A percentile compares a stretch with the other conserved stretches of the same genome.
These are phyloP conservation scores for Dioctria linearis DNA, from an alignment of 2,888 invertebrate genomes.

Conservation along the genomic window DNA sequence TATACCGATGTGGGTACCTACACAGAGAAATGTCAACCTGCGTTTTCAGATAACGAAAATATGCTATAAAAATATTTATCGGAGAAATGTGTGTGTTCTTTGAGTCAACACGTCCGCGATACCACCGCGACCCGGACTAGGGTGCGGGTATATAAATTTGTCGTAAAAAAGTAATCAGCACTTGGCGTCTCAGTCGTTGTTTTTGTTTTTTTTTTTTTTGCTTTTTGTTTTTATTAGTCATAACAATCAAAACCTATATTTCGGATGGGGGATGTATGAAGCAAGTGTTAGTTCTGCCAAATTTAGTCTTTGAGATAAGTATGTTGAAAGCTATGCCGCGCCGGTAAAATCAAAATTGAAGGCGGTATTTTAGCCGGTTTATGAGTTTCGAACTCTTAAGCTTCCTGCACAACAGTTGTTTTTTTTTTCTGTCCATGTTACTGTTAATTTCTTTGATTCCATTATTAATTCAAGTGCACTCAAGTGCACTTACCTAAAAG, in stretches of 20 bases:
- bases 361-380: too few species aligned
- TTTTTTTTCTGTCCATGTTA: too few species aligned
- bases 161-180: constrained; percentile 37
- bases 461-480: background rate
- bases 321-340: too few species aligned
- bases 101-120: constrained; percentile 19
- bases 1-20: background rate
- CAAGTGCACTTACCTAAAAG: constrained; percentile 23
- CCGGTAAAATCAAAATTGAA: too few species aligned
- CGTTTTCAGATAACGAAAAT: constrained; percentile 27
- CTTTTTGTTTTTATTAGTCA: constrained; percentile 13
- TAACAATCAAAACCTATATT: background rate
- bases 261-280: background rate
- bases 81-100: constrained; percentile 23
- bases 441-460: too few species aligned
- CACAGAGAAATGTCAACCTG: constrained; percentile 18
- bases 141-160: constrained; percentile 12
- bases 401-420: too few species aligned
- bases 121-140: constrained; percentile 3
- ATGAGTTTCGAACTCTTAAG: too few species aligned
- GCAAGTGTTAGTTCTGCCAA: too few species aligned
- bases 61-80: constrained; percentile 7
- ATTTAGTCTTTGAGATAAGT: too few species aligned
- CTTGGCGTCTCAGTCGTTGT: constrained; percentile 4
- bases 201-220: constrained; percentile 12